phyloP scores from a whole-genome alignment of 2,113 vertebrate species.

The Pampusana beccarii region DNA sequence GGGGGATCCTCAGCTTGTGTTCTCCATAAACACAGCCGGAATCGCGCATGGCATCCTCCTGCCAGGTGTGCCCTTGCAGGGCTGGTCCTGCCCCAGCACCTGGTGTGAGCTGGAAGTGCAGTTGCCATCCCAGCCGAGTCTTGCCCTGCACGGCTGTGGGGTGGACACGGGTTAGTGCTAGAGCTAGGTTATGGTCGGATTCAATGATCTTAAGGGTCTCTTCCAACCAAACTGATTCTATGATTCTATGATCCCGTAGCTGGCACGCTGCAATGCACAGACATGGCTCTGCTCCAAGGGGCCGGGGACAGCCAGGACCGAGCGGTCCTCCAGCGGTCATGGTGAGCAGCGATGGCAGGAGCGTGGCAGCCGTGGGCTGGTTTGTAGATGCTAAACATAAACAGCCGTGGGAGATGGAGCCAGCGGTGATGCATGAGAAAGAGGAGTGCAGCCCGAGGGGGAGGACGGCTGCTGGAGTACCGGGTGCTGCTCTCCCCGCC shows the following conservation, averaged over 20 bases:
- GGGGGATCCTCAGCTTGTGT: not conserved
- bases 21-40: not conserved
- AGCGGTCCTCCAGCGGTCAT: rapidly evolving
- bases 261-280: rapidly evolving
- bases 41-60: not conserved
- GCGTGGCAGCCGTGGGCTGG: rapidly evolving
- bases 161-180: too few relatives aligned
- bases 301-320: rapidly evolving
- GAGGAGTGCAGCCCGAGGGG: not conserved
- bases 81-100: not conserved
- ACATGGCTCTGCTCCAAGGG: not conserved
- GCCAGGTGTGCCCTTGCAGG: not conserved
- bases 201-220: too few relatives aligned
- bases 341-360: not conserved
- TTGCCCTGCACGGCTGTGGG: not conserved
- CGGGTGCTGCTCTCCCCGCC: not conserved
- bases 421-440: not conserved
- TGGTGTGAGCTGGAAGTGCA: rapidly evolving
- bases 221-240: too few relatives aligned
- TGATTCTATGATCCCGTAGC: not conserved
- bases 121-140: not conserved
- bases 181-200: too few relatives aligned
- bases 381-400: not conserved
- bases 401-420: not conserved
- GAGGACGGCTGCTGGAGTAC: not conserved